A percentile compares a stretch with the other conserved stretches of the same genome.
Evolutionary conservation across 2,113 vertebrate genomes (phyloP).

Genomic region (Platysternon megacephalum): DNA sequence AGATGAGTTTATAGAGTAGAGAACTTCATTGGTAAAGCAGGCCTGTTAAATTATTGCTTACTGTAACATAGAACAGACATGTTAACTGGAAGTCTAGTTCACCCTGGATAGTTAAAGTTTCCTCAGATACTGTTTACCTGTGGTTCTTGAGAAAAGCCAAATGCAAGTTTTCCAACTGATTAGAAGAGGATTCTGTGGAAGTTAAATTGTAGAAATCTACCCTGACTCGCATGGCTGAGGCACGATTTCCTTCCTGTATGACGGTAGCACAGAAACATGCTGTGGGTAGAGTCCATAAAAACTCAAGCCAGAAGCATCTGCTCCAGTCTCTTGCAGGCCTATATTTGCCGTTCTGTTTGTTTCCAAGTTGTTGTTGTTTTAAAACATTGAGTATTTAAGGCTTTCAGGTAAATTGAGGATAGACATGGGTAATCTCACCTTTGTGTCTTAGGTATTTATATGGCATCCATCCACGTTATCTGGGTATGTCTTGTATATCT

Average conservation of each 20-base stretch:
- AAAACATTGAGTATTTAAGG: conserved; percentile 2
- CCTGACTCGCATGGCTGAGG: neutral
- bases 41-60: neutral
- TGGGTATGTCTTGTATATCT: neutral
- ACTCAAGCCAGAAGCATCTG: conserved; percentile 16
- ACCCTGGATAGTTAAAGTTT: neutral
- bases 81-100: neutral
- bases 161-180: conserved; percentile 31
- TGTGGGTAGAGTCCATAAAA: conserved; percentile 21
- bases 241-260: conserved; percentile 41
- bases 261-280: conserved; percentile 45
- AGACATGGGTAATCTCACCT: neutral
- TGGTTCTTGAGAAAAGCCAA: conserved; percentile 38
- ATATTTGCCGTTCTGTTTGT: neutral
- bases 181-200: neutral
- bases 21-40: neutral
- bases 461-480: neutral
- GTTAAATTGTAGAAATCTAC: conserved; percentile 33
- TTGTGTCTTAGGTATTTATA: neutral
- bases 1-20: neutral
- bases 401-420: neutral
- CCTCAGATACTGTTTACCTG: conserved; percentile 29
- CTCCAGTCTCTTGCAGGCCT: neutral
- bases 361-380: neutral
- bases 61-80: neutral